phyloP scores from a whole-genome alignment of 2,113 vertebrate genomes.

The Sapayoa aenigma region DNA sequence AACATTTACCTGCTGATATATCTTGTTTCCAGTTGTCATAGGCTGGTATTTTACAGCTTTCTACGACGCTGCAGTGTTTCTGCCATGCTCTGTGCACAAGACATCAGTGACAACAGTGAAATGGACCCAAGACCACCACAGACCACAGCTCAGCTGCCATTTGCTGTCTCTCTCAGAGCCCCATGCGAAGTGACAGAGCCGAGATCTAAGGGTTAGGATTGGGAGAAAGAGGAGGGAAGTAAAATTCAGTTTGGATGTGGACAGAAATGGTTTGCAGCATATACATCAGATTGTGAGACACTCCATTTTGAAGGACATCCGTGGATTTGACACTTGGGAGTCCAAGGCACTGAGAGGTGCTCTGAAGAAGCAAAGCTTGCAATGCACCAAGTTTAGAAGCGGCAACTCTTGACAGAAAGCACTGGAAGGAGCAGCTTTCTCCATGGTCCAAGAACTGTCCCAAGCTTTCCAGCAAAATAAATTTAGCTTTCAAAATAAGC shows the following conservation, averaged over 20 bases:
- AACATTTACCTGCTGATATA: constrained; percentile 25
- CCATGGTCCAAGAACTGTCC: not conserved
- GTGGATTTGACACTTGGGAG: not conserved
- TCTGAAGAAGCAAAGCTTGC: not conserved
- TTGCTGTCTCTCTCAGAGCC: not conserved
- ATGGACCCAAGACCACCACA: not conserved
- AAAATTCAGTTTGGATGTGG: not conserved
- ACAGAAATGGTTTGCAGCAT: not conserved
- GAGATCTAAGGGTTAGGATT: not conserved
- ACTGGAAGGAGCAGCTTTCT: not conserved
- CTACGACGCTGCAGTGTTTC: not conserved
- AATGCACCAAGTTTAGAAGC: not conserved
- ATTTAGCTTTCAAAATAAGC: not conserved
- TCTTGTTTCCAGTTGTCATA: not conserved
- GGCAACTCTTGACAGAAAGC: not conserved
- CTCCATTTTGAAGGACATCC: not conserved
- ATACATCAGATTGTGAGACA: not conserved
- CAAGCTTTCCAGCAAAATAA: not conserved
- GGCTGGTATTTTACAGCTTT: not conserved
- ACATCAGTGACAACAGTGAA: not conserved
- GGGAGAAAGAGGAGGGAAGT: not conserved
- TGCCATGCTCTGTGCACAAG: not conserved
- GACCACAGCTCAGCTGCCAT: not conserved
- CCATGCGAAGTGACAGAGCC: not conserved
- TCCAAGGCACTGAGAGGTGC: not conserved